phyloP scores from a whole-genome alignment of 2,113 vertebrate genomes.

The Lipotes vexillifer region DNA sequence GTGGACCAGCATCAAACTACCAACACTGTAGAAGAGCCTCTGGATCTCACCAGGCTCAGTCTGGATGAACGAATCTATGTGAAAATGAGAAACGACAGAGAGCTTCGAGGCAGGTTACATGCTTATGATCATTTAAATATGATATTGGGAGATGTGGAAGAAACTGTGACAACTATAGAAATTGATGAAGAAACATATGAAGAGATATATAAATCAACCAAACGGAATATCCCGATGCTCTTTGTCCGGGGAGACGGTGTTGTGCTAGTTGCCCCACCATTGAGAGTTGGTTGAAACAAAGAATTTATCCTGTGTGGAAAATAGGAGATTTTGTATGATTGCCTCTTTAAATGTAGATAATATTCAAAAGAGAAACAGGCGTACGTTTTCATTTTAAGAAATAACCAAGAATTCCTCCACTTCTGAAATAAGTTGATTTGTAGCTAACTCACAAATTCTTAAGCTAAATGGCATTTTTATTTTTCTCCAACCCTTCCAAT shows the following conservation, averaged over 20 bases:
- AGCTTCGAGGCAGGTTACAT: conserved; percentile 95
- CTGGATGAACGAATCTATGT: conserved; percentile 98
- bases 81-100: conserved; percentile 98
- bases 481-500: neutral
- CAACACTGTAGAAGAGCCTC: conserved; percentile 96
- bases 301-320: conserved; percentile 37
- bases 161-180: no score
- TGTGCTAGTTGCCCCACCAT: conserved; percentile 93
- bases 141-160: no score
- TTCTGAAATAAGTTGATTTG: neutral
- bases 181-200: no score
- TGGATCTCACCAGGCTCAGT: conserved; percentile 97
- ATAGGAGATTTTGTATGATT: conserved; percentile 46
- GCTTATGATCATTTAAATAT: conserved; percentile 43
- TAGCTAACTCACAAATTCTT: neutral
- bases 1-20: conserved; percentile 87
- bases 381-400: neutral
- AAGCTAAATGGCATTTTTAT: neutral
- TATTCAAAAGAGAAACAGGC: neutral
- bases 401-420: neutral
- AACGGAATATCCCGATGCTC: conserved; percentile 98
- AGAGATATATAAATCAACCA: conserved; percentile 83
- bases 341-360: neutral
- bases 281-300: conserved; percentile 90
- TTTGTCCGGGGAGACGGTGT: conserved; percentile 98